Evolutionary conservation across 2,113 vertebrate species (phyloP).

Genomic region (Dermatemys mawii): DNA sequence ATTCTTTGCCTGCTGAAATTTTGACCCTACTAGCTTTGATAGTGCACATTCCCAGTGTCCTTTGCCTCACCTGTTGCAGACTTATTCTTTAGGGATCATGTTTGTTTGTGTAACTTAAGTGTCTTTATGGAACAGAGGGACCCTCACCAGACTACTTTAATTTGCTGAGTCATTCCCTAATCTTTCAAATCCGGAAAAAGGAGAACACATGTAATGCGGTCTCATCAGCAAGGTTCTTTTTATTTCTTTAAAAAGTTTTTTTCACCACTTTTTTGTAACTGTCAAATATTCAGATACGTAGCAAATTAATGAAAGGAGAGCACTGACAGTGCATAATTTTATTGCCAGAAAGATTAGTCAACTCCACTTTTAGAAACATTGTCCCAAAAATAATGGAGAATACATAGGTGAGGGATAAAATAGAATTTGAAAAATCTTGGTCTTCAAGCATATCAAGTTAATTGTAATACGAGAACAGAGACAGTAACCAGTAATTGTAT

Average conservation of each 20-base stretch:
- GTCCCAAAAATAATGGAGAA: neutral
- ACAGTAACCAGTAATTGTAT: slow-evolving; percentile 19
- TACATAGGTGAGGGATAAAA: neutral
- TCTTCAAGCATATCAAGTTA: neutral
- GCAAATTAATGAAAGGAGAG: neutral
- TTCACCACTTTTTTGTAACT: neutral
- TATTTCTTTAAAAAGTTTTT: neutral
- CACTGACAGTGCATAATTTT: neutral
- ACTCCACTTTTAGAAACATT: neutral
- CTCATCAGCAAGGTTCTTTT: neutral
- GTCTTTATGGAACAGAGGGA: neutral
- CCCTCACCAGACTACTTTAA: neutral
- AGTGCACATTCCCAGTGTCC: neutral
- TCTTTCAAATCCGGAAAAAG: neutral
- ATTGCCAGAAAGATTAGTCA: neutral
- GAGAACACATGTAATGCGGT: neutral
- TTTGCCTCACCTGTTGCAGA: neutral
- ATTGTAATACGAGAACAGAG: neutral
- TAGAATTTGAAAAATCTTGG: neutral
- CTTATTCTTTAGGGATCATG: neutral
- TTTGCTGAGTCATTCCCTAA: neutral
- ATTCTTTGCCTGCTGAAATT: neutral
- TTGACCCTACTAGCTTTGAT: neutral
- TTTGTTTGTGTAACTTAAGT: neutral
- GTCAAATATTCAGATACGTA: neutral